These are phyloP conservation scores for Xenopus petersii DNA, from an alignment of 2,797 vertebrate species.

Conservation along the genomic window DNA sequence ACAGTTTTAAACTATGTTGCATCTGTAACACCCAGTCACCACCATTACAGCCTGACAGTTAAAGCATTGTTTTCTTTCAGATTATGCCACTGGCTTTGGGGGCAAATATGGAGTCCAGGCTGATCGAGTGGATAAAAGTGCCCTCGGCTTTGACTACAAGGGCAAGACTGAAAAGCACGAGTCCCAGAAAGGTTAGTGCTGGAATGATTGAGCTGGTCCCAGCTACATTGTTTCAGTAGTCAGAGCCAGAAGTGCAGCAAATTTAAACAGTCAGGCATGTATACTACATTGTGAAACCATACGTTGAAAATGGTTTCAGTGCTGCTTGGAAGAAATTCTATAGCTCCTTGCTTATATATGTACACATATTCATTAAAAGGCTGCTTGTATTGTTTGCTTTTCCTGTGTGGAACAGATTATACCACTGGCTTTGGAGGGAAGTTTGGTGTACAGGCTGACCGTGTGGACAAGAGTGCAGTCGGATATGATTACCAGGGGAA, in stretches of 20 bases:
- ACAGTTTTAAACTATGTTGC: too few relatives aligned
- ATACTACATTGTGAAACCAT: too few relatives aligned
- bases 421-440: conserved; percentile 87
- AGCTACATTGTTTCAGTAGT: too few relatives aligned
- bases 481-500: conserved; percentile 93
- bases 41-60: too few relatives aligned
- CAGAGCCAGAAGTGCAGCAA: background rate
- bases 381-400: background rate
- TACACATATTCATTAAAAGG: too few relatives aligned
- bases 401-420: conserved; percentile 71
- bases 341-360: too few relatives aligned
- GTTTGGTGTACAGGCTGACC: conserved; percentile 86
- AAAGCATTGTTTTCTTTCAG: conserved; percentile 57
- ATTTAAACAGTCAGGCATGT: too few relatives aligned
- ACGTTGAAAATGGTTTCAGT: too few relatives aligned
- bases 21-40: too few relatives aligned
- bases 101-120: conserved; percentile 88
- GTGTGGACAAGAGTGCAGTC: conserved; percentile 90
- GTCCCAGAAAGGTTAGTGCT: conserved; percentile 80
- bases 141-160: conserved; percentile 90
- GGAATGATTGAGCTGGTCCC: background rate
- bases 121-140: conserved; percentile 93
- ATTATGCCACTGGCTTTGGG: conserved; percentile 88
- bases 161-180: conserved; percentile 87
- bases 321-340: too few relatives aligned